phyloP scores from a whole-genome alignment of 2,797 vertebrate species.

The Callimico goeldii region DNA sequence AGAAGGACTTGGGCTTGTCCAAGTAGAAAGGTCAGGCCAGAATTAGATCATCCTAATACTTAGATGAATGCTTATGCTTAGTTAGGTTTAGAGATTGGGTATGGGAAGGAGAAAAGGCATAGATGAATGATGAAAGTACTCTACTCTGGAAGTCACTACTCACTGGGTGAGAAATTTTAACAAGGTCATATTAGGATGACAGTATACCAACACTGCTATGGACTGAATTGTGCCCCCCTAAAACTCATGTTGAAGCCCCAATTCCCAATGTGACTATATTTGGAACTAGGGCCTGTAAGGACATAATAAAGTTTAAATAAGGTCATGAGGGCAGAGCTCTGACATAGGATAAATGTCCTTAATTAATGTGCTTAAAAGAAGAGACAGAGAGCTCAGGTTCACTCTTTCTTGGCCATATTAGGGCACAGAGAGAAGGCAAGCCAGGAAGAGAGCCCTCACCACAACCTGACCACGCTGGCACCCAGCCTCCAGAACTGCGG shows the following conservation, averaged over 20 bases:
- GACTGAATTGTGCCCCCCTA: not conserved
- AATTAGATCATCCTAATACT: not conserved
- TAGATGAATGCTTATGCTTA: not conserved
- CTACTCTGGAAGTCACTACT: not conserved
- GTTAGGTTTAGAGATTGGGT: not conserved
- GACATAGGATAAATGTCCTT: not conserved
- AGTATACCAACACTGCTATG: not conserved
- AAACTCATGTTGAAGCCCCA: not conserved
- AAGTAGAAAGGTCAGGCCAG: not conserved
- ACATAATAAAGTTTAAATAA: not conserved
- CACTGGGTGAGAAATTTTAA: conserved; percentile 14
- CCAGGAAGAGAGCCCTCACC: not conserved
- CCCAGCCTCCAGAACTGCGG: not conserved
- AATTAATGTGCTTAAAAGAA: conserved; percentile 12
- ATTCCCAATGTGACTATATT: not conserved
- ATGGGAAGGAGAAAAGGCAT: not conserved
- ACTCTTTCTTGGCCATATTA: not conserved
- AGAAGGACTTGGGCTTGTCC: not conserved
- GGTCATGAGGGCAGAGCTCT: not conserved
- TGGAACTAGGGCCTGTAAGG: not conserved
- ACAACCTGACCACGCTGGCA: not conserved
- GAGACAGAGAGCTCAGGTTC: conserved; percentile 2
- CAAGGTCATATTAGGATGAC: not conserved
- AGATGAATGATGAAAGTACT: not conserved
- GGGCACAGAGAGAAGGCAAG: not conserved